These are phyloP conservation scores for Sesia apiformis DNA, from an alignment of 2,888 invertebrate species.

Conservation along the genomic window DNA sequence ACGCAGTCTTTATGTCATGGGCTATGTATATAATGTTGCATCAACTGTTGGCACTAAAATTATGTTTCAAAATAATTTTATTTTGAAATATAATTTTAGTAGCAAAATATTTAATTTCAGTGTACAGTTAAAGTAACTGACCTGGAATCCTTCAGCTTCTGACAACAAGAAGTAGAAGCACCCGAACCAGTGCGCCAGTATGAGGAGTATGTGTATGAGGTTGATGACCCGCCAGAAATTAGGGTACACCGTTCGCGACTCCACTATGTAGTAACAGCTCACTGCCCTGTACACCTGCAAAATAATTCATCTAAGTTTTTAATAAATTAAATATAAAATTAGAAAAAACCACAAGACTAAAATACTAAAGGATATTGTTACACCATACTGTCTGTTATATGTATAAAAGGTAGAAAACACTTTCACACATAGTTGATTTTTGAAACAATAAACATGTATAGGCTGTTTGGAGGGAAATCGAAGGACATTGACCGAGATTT, in stretches of 20 bases:
- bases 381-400: too few species aligned
- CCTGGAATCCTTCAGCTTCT: constrained; percentile 90
- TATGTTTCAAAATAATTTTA: background rate
- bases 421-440: too few species aligned
- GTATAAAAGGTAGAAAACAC: too few species aligned
- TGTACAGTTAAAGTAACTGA: constrained; percentile 20
- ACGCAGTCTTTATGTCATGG: too few species aligned
- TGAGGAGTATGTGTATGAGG: constrained; percentile 93
- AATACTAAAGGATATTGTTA: too few species aligned
- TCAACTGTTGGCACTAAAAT: too few species aligned
- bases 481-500: too few species aligned
- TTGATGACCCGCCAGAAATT: constrained; percentile 97
- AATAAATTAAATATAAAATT: too few species aligned
- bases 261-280: constrained; percentile 96
- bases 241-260: constrained; percentile 95
- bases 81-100: background rate
- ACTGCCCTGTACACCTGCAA: constrained; percentile 91
- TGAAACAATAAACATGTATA: too few species aligned
- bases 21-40: too few species aligned
- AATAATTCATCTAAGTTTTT: background rate
- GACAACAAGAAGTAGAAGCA: constrained; percentile 97
- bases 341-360: too few species aligned
- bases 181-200: constrained; percentile 98
- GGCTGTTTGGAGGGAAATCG: too few species aligned
- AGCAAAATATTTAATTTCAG: background rate